Conservation (phyloP, 2,797 vertebrate genomes). For the Sparus aurata region DNA sequence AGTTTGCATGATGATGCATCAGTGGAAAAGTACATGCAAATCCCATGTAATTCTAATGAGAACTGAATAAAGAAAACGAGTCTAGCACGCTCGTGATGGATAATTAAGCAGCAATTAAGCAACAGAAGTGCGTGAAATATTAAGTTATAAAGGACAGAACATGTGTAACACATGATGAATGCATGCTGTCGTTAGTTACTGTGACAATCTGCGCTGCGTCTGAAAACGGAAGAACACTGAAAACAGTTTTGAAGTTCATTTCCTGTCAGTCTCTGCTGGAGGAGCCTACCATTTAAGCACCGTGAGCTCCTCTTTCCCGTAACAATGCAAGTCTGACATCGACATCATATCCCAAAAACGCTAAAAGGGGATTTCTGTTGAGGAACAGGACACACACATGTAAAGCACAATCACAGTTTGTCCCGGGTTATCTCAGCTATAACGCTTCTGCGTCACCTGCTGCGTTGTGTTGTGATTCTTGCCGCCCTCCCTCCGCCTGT, state of each 20-base stretch:
- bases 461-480: constrained; percentile 41
- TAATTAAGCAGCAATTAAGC: background rate
- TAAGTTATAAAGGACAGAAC: background rate
- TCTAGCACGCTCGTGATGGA: background rate
- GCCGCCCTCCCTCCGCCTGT: constrained; percentile 12
- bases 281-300: constrained; percentile 1
- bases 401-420: constrained; percentile 36
- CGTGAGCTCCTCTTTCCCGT: constrained; percentile 19
- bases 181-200: background rate
- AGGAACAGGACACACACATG: constrained; percentile 21
- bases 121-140: background rate
- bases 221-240: background rate
- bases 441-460: constrained; percentile 65
- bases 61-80: background rate
- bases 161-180: background rate
- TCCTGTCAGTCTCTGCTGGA: constrained; percentile 1
- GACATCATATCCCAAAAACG: constrained; percentile 54
- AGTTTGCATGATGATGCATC: background rate
- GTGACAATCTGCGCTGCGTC: background rate
- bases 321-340: background rate
- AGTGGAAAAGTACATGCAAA: background rate
- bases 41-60: background rate
- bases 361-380: constrained; percentile 4
- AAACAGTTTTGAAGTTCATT: background rate
- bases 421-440: constrained; percentile 19